A percentile compares a stretch with the other conserved stretches of the same genome.
Conservation (phyloP, 2,888 invertebrate genomes). For the Hofmannophila pseudospretella region DNA sequence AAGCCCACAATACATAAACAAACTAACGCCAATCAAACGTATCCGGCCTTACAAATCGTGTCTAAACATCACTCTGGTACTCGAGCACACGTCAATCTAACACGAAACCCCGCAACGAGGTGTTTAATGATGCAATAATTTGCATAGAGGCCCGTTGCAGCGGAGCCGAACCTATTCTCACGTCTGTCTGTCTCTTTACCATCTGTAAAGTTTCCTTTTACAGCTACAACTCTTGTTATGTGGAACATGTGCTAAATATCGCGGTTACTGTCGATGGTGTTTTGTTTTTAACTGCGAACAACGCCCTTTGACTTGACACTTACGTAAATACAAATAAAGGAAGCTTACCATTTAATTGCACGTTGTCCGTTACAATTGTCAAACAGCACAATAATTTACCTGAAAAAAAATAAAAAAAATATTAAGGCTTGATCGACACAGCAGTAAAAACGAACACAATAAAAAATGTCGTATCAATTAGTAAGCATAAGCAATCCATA, state of each 20-base stretch:
- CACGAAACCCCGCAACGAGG: slow-evolving; percentile 59
- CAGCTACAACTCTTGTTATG: slow-evolving; percentile 50
- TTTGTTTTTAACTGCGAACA: slow-evolving; percentile 15
- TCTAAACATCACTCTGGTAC: slow-evolving; percentile 29
- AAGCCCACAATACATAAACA: slow-evolving; percentile 46
- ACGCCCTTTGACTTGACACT: slow-evolving; percentile 10
- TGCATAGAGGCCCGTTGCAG: slow-evolving; percentile 63
- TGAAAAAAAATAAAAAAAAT: slow-evolving; percentile 44
- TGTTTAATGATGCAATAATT: slow-evolving; percentile 76
- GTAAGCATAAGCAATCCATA: slow-evolving; percentile 34
- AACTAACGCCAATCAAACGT: slow-evolving; percentile 63
- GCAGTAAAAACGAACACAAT: slow-evolving; percentile 29
- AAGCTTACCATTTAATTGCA: slow-evolving; percentile 51
- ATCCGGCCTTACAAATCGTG: slow-evolving; percentile 58
- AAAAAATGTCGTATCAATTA: slow-evolving; percentile 62
- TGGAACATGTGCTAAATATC: slow-evolving; percentile 26
- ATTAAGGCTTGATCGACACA: slow-evolving; percentile 35
- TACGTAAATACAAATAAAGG: slow-evolving; percentile 1
- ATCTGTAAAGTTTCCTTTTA: slow-evolving; percentile 48
- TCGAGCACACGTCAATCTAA: slow-evolving; percentile 60
- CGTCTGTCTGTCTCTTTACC: slow-evolving; percentile 57
- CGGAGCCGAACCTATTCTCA: slow-evolving; percentile 62
- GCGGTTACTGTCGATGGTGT: slow-evolving; percentile 9
- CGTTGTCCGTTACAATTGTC: slow-evolving; percentile 35
- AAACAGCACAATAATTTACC: slow-evolving; percentile 45